Evolutionary conservation across 1,140 invertebrate species (phyloP).

Genomic region (Neodiprion pinetum): DNA sequence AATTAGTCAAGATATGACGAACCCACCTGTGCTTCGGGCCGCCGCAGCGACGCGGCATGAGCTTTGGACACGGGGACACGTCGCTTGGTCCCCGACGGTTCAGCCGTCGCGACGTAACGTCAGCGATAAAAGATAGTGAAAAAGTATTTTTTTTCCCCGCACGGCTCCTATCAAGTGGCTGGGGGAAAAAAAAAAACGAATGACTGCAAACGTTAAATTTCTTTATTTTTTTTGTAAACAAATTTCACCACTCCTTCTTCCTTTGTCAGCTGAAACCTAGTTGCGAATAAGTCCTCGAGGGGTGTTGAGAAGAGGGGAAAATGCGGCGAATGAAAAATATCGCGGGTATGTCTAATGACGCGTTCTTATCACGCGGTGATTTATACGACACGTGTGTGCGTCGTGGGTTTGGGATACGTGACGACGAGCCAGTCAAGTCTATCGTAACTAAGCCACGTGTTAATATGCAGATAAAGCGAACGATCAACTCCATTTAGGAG

Average conservation of each 20-base stretch:
- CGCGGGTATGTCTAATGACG: neutral
- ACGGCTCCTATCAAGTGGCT: neutral
- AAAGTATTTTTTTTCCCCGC: too few relatives aligned
- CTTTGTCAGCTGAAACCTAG: too few relatives aligned
- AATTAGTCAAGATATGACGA: slow-evolving; percentile 54
- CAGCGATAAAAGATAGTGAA: too few relatives aligned
- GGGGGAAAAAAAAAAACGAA: neutral
- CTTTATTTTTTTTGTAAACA: too few relatives aligned
- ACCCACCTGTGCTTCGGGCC: slow-evolving; percentile 41
- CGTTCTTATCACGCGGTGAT: slow-evolving; percentile 1
- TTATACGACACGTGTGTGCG: neutral
- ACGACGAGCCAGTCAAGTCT: neutral
- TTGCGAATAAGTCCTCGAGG: too few relatives aligned
- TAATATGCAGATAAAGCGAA: neutral
- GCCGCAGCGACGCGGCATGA: slow-evolving; percentile 30
- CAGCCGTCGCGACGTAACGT: too few relatives aligned
- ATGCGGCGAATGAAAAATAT: neutral
- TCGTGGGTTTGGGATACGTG: neutral
- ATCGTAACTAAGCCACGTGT: slow-evolving; percentile 1
- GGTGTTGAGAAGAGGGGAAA: too few relatives aligned
- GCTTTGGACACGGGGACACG: neutral
- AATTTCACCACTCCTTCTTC: too few relatives aligned
- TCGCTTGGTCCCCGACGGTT: too few relatives aligned
- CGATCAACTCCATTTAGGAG: neutral
- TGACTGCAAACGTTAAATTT: too few relatives aligned